These are phyloP conservation scores for Drosophila tristis DNA, from an alignment of 1,140 invertebrate genomes.

Conservation along the genomic window DNA sequence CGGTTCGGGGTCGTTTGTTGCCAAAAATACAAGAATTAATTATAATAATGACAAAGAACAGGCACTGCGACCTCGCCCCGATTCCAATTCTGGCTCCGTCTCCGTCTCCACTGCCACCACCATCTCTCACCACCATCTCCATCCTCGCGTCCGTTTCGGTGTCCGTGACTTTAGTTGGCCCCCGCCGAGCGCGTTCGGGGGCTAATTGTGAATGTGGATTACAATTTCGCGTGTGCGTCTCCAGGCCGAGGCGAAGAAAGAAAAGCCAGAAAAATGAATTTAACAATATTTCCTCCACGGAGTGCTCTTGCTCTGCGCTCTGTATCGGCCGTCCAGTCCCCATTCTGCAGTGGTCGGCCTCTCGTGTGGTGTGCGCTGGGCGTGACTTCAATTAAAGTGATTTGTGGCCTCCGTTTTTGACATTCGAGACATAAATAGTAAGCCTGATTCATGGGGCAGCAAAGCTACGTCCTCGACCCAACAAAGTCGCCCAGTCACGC, in stretches of 20 bases:
- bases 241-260: slow-evolving; percentile 21
- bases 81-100: background rate
- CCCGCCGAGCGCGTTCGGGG: slow-evolving; percentile 47
- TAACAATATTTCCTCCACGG: slow-evolving; percentile 49
- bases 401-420: slow-evolving; percentile 75
- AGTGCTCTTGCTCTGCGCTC: background rate
- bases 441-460: slow-evolving; percentile 59
- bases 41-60: slow-evolving; percentile 64
- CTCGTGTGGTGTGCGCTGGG: slow-evolving; percentile 60
- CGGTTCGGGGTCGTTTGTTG: slow-evolving; percentile 56
- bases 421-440: slow-evolving; percentile 69
- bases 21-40: slow-evolving; percentile 61
- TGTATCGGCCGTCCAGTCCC: slow-evolving; percentile 5
- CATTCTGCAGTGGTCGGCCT: slow-evolving; percentile 20
- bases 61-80: slow-evolving; percentile 18
- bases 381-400: slow-evolving; percentile 78
- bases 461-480: slow-evolving; percentile 26
- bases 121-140: background rate
- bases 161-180: background rate
- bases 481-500: slow-evolving; percentile 16
- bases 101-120: background rate
- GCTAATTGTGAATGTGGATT: slow-evolving; percentile 67
- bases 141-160: background rate
- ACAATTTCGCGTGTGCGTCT: slow-evolving; percentile 68
- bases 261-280: slow-evolving; percentile 22